phyloP scores from a whole-genome alignment of 2,888 invertebrate genomes.

The Helicoverpa assulta region DNA sequence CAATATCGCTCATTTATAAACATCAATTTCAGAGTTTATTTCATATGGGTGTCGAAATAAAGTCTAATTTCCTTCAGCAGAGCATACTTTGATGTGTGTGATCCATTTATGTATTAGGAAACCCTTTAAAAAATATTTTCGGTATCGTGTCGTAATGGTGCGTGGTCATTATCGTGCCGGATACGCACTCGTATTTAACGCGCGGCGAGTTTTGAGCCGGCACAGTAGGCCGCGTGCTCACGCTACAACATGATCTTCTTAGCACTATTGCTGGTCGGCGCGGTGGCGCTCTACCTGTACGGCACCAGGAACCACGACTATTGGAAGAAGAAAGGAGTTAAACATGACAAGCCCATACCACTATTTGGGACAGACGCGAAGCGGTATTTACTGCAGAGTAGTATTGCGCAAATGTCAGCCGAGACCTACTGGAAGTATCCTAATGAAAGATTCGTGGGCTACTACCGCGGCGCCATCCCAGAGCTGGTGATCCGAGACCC shows the following conservation, averaged over 20 bases:
- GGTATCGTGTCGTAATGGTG: conserved; percentile 24
- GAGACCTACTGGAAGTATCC: conserved; percentile 78
- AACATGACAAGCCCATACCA: conserved; percentile 73
- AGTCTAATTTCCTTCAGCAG: conserved; percentile 27
- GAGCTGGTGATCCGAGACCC: conserved; percentile 78
- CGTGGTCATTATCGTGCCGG: conserved; percentile 42
- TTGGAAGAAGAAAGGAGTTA: conserved; percentile 73
- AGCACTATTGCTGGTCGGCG: conserved; percentile 51
- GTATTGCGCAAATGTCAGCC: conserved; percentile 67
- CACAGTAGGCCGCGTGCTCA: conserved; percentile 9
- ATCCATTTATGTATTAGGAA: conserved; percentile 28
- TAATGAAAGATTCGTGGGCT: conserved; percentile 74
- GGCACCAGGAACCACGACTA: conserved; percentile 71
- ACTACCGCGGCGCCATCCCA: conserved; percentile 70
- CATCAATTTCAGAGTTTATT: neutral
- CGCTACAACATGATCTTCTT: conserved; percentile 56
- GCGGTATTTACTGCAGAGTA: conserved; percentile 68
- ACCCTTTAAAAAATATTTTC: conserved; percentile 15
- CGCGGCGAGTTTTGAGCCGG: neutral
- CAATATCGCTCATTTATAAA: conserved; percentile 15
- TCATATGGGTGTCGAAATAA: conserved; percentile 15
- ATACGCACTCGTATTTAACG: conserved; percentile 51
- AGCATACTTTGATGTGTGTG: conserved; percentile 9
- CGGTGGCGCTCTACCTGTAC: conserved; percentile 68
- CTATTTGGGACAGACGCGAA: conserved; percentile 74